phyloP scores from a whole-genome alignment of 2,113 vertebrate genomes.

The Patagioenas fasciata region DNA sequence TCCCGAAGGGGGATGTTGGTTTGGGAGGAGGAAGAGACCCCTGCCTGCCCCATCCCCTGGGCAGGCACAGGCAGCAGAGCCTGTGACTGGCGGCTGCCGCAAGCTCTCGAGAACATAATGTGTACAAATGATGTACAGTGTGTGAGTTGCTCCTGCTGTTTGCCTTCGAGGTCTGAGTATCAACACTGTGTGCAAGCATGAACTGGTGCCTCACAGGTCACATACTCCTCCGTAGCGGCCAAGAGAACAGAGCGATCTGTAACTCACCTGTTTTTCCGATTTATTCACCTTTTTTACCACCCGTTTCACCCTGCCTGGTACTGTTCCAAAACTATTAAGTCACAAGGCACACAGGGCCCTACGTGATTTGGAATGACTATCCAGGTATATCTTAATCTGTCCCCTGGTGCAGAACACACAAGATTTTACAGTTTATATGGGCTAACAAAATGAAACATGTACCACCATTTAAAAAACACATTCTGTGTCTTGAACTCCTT shows the following conservation, averaged over 20 bases:
- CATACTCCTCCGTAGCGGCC: neutral
- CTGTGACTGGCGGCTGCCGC: neutral
- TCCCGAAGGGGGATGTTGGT: neutral
- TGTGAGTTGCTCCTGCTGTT: neutral
- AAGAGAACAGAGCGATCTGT: neutral
- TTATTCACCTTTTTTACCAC: neutral
- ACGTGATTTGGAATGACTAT: neutral
- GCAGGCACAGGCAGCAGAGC: no score
- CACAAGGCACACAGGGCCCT: neutral
- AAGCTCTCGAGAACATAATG: neutral
- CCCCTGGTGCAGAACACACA: neutral
- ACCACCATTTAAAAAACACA: neutral
- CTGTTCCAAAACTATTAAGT: neutral
- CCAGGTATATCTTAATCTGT: fast-evolving
- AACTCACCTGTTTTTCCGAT: neutral
- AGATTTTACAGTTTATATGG: neutral
- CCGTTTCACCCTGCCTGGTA: neutral
- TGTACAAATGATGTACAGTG: neutral
- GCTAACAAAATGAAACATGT: neutral
- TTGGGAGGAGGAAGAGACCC: neutral
- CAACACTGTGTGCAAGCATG: neutral
- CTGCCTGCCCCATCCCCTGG: neutral
- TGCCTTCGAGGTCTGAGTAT: neutral
- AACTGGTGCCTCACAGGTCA: neutral
- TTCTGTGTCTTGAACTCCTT: neutral